Evolutionary conservation across 2,113 vertebrate genomes (phyloP).

Genomic region (Epinephelus lanceolatus): DNA sequence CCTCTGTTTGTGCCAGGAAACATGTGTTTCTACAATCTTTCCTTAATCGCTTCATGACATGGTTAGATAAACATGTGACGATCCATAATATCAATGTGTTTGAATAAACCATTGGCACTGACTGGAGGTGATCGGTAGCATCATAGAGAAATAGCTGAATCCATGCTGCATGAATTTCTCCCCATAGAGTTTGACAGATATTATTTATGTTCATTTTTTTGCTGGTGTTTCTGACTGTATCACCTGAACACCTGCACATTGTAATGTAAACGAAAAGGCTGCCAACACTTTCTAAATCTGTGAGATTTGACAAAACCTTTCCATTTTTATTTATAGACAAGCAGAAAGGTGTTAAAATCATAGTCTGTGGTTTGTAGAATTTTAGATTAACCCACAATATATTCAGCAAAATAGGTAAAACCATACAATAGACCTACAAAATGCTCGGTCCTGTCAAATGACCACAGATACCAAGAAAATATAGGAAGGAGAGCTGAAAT

Average conservation of each 20-base stretch:
- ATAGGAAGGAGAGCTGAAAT: not conserved
- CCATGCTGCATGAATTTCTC: not conserved
- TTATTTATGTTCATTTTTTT: not conserved
- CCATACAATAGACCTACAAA: too few species aligned
- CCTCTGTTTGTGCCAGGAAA: constrained; percentile 3
- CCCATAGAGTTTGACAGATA: not conserved
- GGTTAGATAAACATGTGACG: constrained; percentile 4
- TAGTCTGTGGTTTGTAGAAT: not conserved
- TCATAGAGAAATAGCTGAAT: not conserved
- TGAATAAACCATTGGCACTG: not conserved
- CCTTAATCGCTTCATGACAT: not conserved
- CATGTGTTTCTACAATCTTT: not conserved
- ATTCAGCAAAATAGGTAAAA: too few species aligned
- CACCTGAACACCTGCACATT: not conserved
- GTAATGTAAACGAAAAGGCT: not conserved
- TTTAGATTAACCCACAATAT: too few species aligned
- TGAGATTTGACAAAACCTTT: not conserved
- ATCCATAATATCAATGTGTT: not conserved
- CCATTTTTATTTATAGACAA: not conserved
- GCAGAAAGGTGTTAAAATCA: not conserved
- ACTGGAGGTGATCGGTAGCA: not conserved
- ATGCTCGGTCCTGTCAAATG: not conserved
- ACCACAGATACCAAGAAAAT: not conserved
- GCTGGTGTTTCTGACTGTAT: not conserved
- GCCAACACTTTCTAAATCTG: not conserved